A percentile compares a stretch with the other conserved stretches of the same genome.
These are phyloP conservation scores for Drosophila teissieri DNA, from an alignment of 1,140 invertebrate genomes.

Conservation along the genomic window DNA sequence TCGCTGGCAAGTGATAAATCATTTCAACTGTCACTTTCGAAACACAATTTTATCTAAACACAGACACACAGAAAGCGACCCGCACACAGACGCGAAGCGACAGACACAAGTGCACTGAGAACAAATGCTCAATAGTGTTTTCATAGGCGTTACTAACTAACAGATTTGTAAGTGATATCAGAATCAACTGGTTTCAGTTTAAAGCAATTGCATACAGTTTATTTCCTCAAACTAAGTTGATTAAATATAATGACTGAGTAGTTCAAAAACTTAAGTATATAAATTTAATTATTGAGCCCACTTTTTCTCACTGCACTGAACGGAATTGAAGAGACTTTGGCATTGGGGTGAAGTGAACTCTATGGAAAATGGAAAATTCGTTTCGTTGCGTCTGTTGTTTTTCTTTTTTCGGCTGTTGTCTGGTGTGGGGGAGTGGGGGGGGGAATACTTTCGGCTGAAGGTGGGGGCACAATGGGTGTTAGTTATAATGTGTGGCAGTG, in stretches of 20 bases:
- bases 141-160: too few species aligned
- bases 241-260: too few species aligned
- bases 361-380: conserved; percentile 62
- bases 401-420: conserved; percentile 33
- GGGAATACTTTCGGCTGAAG: conserved; percentile 1
- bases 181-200: not conserved
- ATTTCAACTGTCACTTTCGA: conserved; percentile 85
- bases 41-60: conserved; percentile 84
- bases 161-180: not conserved
- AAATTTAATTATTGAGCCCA: too few species aligned
- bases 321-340: conserved; percentile 50
- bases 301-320: conserved; percentile 34
- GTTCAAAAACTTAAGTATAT: too few species aligned
- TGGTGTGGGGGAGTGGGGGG: too few species aligned
- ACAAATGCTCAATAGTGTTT: conserved; percentile 4
- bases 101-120: conserved; percentile 34
- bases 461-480: conserved; percentile 44
- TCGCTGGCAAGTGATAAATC: conserved; percentile 83
- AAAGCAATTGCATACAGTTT: too few species aligned
- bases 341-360: conserved; percentile 40
- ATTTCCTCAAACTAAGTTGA: too few species aligned
- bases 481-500: conserved; percentile 47
- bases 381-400: conserved; percentile 52
- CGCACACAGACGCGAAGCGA: conserved; percentile 22
- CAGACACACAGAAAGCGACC: conserved; percentile 55